Base-by-base conservation (phyloP, 2,113 vertebrate species). In the Oxyura jamaicensis region DNA sequence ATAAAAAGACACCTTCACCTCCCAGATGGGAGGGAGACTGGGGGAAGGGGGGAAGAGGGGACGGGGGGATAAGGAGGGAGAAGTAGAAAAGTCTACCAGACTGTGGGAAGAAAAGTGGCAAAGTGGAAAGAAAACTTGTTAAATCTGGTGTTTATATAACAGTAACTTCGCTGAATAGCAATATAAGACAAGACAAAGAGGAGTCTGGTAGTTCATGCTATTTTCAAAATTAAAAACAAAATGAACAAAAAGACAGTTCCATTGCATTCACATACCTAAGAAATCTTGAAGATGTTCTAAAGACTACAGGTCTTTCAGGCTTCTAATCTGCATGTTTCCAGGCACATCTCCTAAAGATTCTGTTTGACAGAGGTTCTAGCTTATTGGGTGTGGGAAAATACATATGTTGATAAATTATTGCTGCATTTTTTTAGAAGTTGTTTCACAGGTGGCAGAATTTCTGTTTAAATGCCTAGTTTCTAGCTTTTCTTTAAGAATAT, bases 101-200 rank as follows among this genome's bases (percentile, higher is more conserved):
- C 91, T 59, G 55, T 67, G 68, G 85, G 87, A 91, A 91, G 85
- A 68, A 39, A 91, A 77, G 52, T 62, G 84, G 39, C 59, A 68
- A 94, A 95, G 41, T 59, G 73, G 84, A 82, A 76, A 95, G 36
- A 67, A 79, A 92, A 88, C 62, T 59, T 94, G 67, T 92, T 91
- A 91, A 87, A 89, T 85, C 53, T 2, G 1, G 8, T 73, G 46
- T 42, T 94, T 78, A 50, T 17, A 39, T 65, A 93, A 81, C 13
- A 86, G 39, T 31, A 86, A 33, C 52, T 90, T 74, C 10, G 20
- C 33, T 91, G 35, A 4, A 2, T 66, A 33, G 26, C 41, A 73
- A 59, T 62, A n/a, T 8, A 82, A 42, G 41, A 35, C 13, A 59
- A 78, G 69, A 52, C 18, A 29, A 69, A 83, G 75, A 86, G 35